Conservation (phyloP, 2,113 vertebrate species). For the Turnix velox region DNA sequence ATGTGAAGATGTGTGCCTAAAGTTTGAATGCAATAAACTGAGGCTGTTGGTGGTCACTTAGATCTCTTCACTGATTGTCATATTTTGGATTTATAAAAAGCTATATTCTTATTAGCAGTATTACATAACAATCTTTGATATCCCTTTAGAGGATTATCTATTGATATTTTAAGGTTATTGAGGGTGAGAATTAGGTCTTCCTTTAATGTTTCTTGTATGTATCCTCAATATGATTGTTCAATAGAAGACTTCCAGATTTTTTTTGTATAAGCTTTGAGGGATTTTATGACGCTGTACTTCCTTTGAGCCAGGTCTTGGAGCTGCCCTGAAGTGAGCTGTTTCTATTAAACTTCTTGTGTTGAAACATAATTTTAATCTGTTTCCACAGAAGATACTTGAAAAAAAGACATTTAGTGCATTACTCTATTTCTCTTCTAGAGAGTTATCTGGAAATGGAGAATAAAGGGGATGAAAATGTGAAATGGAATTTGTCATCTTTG, state of each 20-base stretch:
- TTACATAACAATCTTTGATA: too few species aligned
- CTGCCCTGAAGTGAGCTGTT: not conserved
- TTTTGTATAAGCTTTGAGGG: not conserved
- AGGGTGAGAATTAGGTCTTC: not conserved
- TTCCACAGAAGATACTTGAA: not conserved
- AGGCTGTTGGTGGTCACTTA: not conserved
- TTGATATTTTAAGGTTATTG: not conserved
- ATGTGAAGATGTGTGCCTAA: not conserved
- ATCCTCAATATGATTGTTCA: not conserved
- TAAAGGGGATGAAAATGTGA: conserved; percentile 75
- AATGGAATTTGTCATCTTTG: conserved; percentile 90
- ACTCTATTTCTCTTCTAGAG: conserved; percentile 59
- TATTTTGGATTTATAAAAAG: not conserved
- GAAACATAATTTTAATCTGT: not conserved
- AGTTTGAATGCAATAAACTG: not conserved
- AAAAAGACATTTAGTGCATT: not conserved
- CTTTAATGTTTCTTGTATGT: not conserved
- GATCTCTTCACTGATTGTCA: not conserved
- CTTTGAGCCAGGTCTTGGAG: not conserved
- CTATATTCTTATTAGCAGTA: not conserved
- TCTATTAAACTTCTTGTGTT: not conserved
- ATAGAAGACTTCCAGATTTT: not conserved
- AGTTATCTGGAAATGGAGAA: conserved; percentile 86
- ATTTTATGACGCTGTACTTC: not conserved
- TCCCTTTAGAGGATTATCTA: not conserved